Evolutionary conservation across 2,113 vertebrate genomes (phyloP), one percentile per base, ranked within the genome.

Genomic region (Zosterops lateralis): DNA sequence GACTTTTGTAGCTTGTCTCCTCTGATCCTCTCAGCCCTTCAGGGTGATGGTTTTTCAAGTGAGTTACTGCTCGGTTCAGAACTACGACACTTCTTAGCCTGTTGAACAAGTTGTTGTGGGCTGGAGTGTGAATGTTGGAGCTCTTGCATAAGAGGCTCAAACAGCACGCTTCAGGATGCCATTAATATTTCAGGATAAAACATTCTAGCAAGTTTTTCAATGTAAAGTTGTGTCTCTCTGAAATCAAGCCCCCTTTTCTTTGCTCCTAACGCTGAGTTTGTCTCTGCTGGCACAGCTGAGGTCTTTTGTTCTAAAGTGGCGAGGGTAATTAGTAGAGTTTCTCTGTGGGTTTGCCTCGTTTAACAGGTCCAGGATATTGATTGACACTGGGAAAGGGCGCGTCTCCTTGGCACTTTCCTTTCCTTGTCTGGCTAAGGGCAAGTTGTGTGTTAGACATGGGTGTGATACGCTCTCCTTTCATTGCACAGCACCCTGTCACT

Each of bases 361-460:
- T 65, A 73, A 53, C 82, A 91, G 78, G 91, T 93, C 72, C 28
- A 17, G 90, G 90, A 18, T 45, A 91, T 88, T 94, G 95, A 96
- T 17, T 92, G 95, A 92, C 92, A 95, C 77, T 3, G 89, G 80
- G 58, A 56, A 84, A 93, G 90, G 96, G 96, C 19, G 90, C 2
- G 92, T 74, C 89, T 78, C 28, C 62, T 73, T 92, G 89, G 92
- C 94, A 80, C 91, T 95, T 93, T 92, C 77, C 77, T 92, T 95
- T 75, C 87, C 91, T 82, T 79, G 87, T 81, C 95, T 95, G 94
- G 93, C 94, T 85, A 8, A 83, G 94, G 94, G 84, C 91, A 89
- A 73, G 26, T 57, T 84, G 61, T 72, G 79, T 92, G 60, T 79
- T 96, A 32, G 2, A 62, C 74, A 70, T 66, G 91, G 89, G 89